These are phyloP conservation scores for Dryococelus australis DNA, from an alignment of 2,888 invertebrate species.

Conservation along the genomic window DNA sequence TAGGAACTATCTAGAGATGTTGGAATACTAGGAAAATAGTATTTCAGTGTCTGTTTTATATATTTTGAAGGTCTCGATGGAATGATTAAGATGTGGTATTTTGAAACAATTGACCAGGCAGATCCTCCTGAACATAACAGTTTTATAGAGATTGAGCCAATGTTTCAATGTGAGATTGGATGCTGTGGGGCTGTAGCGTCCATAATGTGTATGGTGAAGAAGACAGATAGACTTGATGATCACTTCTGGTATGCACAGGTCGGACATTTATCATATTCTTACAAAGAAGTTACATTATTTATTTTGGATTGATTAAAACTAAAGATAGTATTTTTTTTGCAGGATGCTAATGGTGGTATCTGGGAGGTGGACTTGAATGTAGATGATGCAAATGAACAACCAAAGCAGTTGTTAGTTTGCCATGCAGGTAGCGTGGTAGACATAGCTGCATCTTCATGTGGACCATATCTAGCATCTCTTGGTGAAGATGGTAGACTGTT, in stretches of 20 bases:
- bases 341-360: conserved; percentile 88
- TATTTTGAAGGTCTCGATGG: conserved; percentile 71
- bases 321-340: background rate
- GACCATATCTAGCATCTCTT: conserved; percentile 73
- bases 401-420: conserved; percentile 65
- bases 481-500: conserved; percentile 78
- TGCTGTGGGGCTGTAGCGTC: conserved; percentile 56
- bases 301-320: background rate
- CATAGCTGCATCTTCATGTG: conserved; percentile 73
- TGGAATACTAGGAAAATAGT: no score
- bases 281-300: no score
- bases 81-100: conserved; percentile 85
- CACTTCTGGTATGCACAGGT: conserved; percentile 79
- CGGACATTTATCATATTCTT: conserved; percentile 49
- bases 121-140: conserved; percentile 83
- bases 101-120: conserved; percentile 88
- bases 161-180: conserved; percentile 77
- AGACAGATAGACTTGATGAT: conserved; percentile 56
- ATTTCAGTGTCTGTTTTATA: background rate
- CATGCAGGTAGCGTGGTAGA: conserved; percentile 80
- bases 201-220: conserved; percentile 65
- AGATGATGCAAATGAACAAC: conserved; percentile 49
- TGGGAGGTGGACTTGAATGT: conserved; percentile 71
- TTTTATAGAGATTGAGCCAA: conserved; percentile 84
- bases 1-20: no score